Evolutionary conservation across 64 coral and sea anemone species (phyloP).

Genomic region (Montipora capricornis): DNA sequence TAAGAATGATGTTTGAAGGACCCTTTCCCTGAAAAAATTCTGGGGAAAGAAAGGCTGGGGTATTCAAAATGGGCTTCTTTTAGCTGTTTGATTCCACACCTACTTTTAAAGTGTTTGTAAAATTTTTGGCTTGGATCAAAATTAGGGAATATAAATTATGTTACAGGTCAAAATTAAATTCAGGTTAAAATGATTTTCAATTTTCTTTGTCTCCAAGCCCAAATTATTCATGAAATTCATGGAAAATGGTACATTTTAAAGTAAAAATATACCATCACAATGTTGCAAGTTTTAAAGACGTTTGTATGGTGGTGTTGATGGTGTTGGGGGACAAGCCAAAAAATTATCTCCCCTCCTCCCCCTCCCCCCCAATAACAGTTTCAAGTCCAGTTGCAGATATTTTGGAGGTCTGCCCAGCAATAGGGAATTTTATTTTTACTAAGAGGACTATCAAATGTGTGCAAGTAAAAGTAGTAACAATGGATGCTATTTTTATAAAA

Average conservation of each 20-base stretch:
- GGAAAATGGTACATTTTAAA: conserved; percentile 1
- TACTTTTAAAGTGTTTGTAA: background rate
- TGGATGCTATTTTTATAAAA: conserved; percentile 7
- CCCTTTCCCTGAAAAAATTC: too few relatives aligned
- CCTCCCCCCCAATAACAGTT: background rate
- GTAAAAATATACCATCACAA: conserved; percentile 10
- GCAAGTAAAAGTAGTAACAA: background rate
- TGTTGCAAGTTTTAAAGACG: background rate
- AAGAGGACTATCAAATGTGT: background rate
- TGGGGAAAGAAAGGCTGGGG: too few relatives aligned
- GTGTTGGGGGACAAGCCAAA: background rate
- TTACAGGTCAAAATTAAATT: too few relatives aligned
- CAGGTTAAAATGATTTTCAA: background rate
- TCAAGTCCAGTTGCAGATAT: background rate
- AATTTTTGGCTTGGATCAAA: conserved; percentile 3
- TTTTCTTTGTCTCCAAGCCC: background rate
- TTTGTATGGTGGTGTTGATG: background rate
- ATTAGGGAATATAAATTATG: background rate
- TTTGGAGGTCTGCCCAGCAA: conserved; percentile 3
- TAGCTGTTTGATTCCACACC: background rate
- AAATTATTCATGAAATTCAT: background rate
- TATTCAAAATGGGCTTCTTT: too few relatives aligned
- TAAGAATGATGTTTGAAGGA: background rate
- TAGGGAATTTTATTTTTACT: background rate
- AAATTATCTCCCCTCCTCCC: background rate